Base-by-base conservation (phyloP, 2,113 vertebrate genomes). In the Pagrus major region DNA sequence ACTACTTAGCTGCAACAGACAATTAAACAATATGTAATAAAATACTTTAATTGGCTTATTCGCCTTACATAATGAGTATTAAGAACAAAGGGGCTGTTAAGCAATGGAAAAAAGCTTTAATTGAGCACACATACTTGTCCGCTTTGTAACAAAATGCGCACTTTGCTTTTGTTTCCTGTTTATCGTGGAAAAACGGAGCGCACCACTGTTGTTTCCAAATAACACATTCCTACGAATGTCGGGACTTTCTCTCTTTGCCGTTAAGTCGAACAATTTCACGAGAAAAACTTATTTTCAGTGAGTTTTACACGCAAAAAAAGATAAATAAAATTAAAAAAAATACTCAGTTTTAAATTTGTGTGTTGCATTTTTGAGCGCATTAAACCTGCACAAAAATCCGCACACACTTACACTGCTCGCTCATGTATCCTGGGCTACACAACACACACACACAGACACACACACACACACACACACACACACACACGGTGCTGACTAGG, bases 391-490 rank as follows among this genome's bases (percentile, higher is more conserved):
- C 46, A 9, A 29, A 46, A 65, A 12, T 31, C 10, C 46, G 37
- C 59, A 14, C 18, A 52, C 4, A 55, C 52, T 16, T 9, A 67
- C 54, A 60, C 42, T 20, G 31, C 72, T 51, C 6, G 21, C 15
- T 16, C 51, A 60, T 5, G n/a, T 23, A 61, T 21, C 29, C 29
- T 21, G 37, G 15, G n/a, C 33, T 37, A 16, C 51, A 70, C 61
- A 23, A 67, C 52, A 76, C 55, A 83, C 55, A 65, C 52, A 55
- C 65, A 79, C 81, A 66, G 63, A 69, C 25, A 70, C 63, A 68
- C 54, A 77, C 49, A 83, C 55, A 60, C 52, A 54, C 65, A 71
- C 64, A 68, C 54, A 75, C 56, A 83, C 56, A 66, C 54, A 49
- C 60, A 80, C 81, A 66, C 71, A 70, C 27, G 9, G 4, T 29